Base-by-base conservation (phyloP, 2,888 invertebrate species). In the Ischnus inquisitorius region DNA sequence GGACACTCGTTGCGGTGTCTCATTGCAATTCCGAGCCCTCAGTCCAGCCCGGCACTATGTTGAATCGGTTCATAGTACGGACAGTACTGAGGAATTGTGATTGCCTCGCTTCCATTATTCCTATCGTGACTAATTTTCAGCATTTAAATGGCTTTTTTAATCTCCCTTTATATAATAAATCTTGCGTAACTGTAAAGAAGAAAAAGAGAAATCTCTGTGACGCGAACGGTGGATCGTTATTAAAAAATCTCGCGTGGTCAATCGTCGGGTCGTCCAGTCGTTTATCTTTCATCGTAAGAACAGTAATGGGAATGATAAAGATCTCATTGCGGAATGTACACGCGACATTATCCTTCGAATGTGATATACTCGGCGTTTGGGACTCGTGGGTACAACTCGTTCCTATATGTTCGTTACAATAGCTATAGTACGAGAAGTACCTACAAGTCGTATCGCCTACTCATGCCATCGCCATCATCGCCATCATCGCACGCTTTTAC, bases 11-110 rank as follows among this genome's bases (percentile, higher is more conserved):
- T 57, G 19, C 41, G 28, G 34, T 76, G 46, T 74, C 72, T 83
- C 57, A 57, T 78, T 19, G 85, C 87, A 79, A 87, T 86, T 75
- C 78, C 88, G 86, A 88, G 69, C 75, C 86, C 88, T 86, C 68
- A 83, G 89, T 90, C 16, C 87, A 41, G 51, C 75, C 79, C 81
- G 85, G 89, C 86, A 89, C 89, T 86, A 41, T 90, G 89, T 87
- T 87, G 77, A 72, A 48, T 81, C 72, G 84, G 39, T 65, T 87
- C 90, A 89, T 90, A 90, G 90, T 91, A 90, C 90, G 89, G 86
- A 82, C 82, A 84, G 88, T 90, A 90, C 89, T 88, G 86, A 83
- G 87, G 76, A 82, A 82, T 89, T 84, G 89, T 87, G 85, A 85
- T 77, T 71, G 67, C 60, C 19, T 62, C 39, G 43, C 71, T 77